Evolutionary conservation across 2,797 vertebrate species (phyloP).

Genomic region (Crypturellus tataupa): DNA sequence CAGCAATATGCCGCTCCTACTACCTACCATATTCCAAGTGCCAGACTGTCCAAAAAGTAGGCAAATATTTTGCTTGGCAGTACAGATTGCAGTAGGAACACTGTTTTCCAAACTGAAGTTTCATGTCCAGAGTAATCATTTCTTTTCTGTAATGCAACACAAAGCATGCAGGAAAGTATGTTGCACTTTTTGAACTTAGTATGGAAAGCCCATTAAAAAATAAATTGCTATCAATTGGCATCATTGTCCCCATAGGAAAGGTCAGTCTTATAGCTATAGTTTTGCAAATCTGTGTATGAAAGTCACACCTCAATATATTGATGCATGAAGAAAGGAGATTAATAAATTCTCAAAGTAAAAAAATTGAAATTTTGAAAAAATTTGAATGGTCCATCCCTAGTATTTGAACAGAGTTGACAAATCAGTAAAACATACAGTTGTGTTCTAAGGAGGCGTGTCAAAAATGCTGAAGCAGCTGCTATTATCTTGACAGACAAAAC

Average conservation of each 20-base stretch:
- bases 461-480: not conserved
- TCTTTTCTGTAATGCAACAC: not conserved
- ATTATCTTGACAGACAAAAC: not conserved
- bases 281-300: not conserved
- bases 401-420: not conserved
- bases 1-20: not conserved
- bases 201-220: slow-evolving; percentile 4
- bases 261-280: not conserved
- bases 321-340: not conserved
- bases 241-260: not conserved
- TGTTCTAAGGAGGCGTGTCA: not conserved
- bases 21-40: not conserved
- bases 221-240: not conserved
- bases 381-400: not conserved
- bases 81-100: not conserved
- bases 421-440: not conserved
- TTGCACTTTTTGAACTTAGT: not conserved
- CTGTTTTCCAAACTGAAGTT: slow-evolving; percentile 9
- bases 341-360: not conserved
- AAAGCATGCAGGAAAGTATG: not conserved
- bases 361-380: too few relatives aligned
- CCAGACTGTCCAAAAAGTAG: not conserved
- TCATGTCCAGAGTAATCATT: not conserved
- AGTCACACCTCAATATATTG: not conserved
- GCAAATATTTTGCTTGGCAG: slow-evolving; percentile 34